A percentile compares a stretch with the other conserved stretches of the same genome.
Evolutionary conservation across 2,888 invertebrate species (phyloP).

Genomic region (Chalcosyrphus nemorum): DNA sequence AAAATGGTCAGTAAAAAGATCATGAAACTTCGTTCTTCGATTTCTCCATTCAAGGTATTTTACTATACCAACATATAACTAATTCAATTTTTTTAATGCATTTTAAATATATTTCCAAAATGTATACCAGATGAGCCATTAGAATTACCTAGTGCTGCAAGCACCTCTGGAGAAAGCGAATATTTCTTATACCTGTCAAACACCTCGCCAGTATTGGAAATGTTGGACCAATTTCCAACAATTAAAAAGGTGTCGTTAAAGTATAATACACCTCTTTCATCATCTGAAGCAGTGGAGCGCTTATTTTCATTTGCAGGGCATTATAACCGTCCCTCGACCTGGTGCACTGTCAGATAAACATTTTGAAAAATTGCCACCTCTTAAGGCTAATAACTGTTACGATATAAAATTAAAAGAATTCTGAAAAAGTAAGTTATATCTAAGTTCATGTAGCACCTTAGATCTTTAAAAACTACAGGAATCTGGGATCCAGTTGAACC

Average conservation of each 20-base stretch:
- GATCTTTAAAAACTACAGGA: no score
- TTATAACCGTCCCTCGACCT: not conserved
- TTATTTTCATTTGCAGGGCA: constrained; percentile 3
- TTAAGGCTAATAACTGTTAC: constrained; percentile 12
- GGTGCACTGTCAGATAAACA: not conserved
- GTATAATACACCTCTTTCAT: constrained; percentile 42
- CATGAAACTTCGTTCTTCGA: no score
- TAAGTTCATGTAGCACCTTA: no score
- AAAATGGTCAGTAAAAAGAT: no score
- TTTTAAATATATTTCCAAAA: not conserved
- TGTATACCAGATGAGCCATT: not conserved
- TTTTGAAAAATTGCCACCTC: constrained; percentile 44
- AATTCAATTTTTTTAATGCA: no score
- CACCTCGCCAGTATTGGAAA: not conserved
- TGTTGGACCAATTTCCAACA: constrained; percentile 24
- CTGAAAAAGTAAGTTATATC: not conserved
- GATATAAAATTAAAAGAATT: not conserved
- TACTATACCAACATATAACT: no score
- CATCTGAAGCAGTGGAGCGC: constrained; percentile 42
- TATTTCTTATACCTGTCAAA: constrained; percentile 10
- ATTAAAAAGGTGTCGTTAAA: constrained; percentile 32
- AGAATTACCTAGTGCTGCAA: not conserved
- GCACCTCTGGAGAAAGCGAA: not conserved
- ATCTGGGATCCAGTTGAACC: no score
- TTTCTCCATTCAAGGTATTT: no score